Conservation (phyloP, 2,797 vertebrate species). For the Champsocephalus gunnari region DNA sequence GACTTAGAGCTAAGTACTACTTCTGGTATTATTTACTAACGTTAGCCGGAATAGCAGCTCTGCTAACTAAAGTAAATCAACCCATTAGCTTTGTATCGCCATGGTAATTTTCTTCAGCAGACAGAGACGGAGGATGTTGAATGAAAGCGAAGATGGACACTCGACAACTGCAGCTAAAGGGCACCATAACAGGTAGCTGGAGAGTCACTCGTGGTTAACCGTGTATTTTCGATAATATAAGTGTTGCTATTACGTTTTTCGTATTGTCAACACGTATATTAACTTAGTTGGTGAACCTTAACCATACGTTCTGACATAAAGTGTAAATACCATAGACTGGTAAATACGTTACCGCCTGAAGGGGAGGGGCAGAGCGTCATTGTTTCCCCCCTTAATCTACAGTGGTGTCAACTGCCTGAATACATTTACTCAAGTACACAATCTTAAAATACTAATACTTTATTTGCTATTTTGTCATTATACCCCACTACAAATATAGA, state of each 20-base stretch:
- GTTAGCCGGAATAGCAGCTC: conserved; percentile 2
- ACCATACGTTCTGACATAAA: not conserved
- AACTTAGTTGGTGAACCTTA: not conserved
- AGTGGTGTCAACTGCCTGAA: too few species aligned
- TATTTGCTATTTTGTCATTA: too few species aligned
- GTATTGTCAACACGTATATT: not conserved
- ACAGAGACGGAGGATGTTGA: not conserved
- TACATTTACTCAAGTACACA: too few species aligned
- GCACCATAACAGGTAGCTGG: conserved; percentile 22
- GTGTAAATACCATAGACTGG: not conserved
- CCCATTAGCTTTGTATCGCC: not conserved
- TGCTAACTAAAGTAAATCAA: not conserved
- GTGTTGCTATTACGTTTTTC: not conserved
- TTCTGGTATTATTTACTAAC: conserved; percentile 18
- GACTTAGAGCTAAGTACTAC: not conserved
- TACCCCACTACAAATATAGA: too few species aligned
- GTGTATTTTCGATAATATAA: not conserved
- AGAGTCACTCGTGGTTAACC: not conserved
- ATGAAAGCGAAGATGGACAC: not conserved
- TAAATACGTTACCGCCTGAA: too few species aligned
- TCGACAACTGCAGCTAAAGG: not conserved
- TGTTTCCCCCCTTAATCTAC: too few species aligned
- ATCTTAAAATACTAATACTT: too few species aligned
- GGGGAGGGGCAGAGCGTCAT: not conserved
- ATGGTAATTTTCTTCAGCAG: not conserved